phyloP scores from a whole-genome alignment of 2,888 invertebrate species.

The Seira musarum region DNA sequence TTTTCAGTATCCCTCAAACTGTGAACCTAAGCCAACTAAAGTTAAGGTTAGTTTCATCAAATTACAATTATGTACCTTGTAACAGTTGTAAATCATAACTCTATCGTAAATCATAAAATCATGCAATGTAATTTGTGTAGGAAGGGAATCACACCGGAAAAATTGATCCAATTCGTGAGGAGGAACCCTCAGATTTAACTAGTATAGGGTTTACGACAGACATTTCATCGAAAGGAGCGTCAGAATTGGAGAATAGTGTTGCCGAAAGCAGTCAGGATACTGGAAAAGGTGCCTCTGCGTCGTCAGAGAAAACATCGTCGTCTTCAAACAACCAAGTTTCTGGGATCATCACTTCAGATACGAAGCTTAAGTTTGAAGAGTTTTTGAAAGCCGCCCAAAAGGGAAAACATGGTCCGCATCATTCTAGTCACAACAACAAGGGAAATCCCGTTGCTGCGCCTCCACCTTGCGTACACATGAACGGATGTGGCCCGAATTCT shows the following conservation, averaged over 20 bases:
- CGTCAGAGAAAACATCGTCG: slow-evolving; percentile 5
- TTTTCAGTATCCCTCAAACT: slow-evolving; percentile 60
- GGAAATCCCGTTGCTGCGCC: slow-evolving; percentile 35
- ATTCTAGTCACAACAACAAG: background rate
- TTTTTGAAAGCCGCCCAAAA: slow-evolving; percentile 32
- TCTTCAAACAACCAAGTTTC: background rate
- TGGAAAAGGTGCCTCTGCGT: slow-evolving; percentile 15
- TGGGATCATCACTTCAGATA: slow-evolving; percentile 19
- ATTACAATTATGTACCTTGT: too few species aligned
- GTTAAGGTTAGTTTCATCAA: slow-evolving; percentile 44
- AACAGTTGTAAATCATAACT: background rate
- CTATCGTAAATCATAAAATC: background rate
- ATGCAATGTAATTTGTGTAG: slow-evolving; percentile 19
- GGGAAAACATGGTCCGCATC: background rate
- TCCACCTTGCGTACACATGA: slow-evolving; percentile 57
- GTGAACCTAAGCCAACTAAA: slow-evolving; percentile 43
- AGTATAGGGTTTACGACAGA: slow-evolving; percentile 55
- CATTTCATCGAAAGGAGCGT: slow-evolving; percentile 30
- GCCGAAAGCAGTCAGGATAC: slow-evolving; percentile 8
- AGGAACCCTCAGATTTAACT: slow-evolving; percentile 57
- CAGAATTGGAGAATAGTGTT: slow-evolving; percentile 29
- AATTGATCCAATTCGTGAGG: slow-evolving; percentile 63
- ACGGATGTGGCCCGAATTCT: slow-evolving; percentile 60
- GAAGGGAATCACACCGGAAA: slow-evolving; percentile 57
- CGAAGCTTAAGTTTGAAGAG: slow-evolving; percentile 41